Evolutionary conservation across 1,140 invertebrate genomes (phyloP).

Genomic region (Thereuonema tuberculata): DNA sequence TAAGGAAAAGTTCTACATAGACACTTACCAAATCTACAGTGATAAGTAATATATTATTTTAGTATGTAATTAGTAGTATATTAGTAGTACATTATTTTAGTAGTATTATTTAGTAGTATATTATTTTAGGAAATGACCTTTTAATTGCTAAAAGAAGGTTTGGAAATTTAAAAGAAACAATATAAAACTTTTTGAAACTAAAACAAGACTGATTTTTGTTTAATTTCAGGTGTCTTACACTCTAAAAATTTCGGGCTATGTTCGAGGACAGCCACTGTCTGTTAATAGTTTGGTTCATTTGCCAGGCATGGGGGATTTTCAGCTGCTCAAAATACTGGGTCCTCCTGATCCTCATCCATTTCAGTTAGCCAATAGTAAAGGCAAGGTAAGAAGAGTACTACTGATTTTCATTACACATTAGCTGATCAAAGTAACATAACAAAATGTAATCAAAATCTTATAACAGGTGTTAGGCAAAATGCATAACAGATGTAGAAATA

Average conservation of each 20-base stretch:
- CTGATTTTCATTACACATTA: background rate
- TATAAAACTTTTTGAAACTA: background rate
- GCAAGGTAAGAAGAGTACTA: background rate
- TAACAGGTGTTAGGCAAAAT: no score
- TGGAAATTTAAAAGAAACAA: background rate
- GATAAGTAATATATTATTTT: no score
- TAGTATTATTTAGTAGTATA: background rate
- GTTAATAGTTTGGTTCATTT: conserved; percentile 82
- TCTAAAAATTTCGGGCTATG: conserved; percentile 68
- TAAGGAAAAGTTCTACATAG: no score
- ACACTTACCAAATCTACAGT: no score
- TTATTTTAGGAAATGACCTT: no score
- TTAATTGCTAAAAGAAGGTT: no score
- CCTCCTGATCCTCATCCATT: conserved; percentile 57
- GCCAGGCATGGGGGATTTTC: conserved; percentile 79
- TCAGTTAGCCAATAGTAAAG: conserved; percentile 21
- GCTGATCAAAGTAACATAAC: no score
- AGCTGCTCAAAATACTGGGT: conserved; percentile 67
- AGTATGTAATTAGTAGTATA: background rate
- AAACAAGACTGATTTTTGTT: conserved; percentile 8
- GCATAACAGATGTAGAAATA: no score
- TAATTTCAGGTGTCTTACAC: conserved; percentile 42
- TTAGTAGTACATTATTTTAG: background rate
- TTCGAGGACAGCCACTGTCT: conserved; percentile 61
- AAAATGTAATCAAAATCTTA: no score